Evolutionary conservation across 2,797 vertebrate species (phyloP), one percentile per base, ranked within the genome.

Genomic region (Synanceia verrucosa): DNA sequence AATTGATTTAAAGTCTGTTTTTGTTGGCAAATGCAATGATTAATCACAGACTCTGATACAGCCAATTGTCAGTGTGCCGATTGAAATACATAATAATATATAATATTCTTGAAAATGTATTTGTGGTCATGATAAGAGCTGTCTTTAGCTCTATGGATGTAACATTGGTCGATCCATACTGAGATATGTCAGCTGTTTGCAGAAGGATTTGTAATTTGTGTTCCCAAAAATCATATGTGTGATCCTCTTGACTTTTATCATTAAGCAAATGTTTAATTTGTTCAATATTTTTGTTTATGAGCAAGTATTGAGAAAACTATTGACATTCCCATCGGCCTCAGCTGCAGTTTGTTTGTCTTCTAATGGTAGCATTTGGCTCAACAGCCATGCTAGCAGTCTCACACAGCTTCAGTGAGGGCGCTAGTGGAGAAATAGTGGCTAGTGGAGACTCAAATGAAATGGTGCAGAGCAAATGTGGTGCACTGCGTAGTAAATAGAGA

Each of bases 11-110:
- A 55, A 70, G 9, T 43, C 43, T 74, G 51, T 72, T 33, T 73
- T 68, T 69, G n/a, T 41, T 61, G 28, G 50, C 72, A 65, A 77
- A 82, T 62, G 67, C 70, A n/a, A 76, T 82, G 55, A 78, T 77
- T 72, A 76, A 67, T 73, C 16, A 36, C 53, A 56, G 36, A 37
- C 52, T 6, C 19, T 31, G 11, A 64, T 50, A 21, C 23, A 70
- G 56, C 39, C 24, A 43, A 59, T 3, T 43, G 36, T 9, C 14
- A 41, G 10, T 14, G 29, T 77, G 72, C 41, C 1, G 28, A 67
- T n/a, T 28, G 18, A 70, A 47, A 24, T 50, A 46, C 31, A 56
- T 55, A n/a, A 41, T 34, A 52, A 56, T 33, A 51, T 29, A n/a
- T 33, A 46, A 14, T 18, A 8, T 58, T 62, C 5, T 46, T 36